Conservation (phyloP, 53 echinoderm and acorn worm genomes). For the Stichopus horrens region DNA sequence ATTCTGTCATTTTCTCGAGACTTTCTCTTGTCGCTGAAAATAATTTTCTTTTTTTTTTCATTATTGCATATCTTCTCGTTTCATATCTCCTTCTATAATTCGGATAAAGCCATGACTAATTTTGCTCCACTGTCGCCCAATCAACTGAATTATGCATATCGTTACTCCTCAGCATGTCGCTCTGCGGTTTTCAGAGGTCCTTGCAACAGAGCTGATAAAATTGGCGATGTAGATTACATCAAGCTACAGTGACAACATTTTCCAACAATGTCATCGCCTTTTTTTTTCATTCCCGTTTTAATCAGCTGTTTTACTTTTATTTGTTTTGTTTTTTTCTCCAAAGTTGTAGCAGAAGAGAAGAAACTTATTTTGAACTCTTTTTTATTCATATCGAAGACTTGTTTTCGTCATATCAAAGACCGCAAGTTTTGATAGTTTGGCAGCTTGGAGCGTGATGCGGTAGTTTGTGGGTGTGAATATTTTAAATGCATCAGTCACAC, state of each 20-base stretch:
- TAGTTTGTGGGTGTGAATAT: not conserved
- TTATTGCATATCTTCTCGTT: not conserved
- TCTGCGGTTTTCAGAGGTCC: slow-evolving; percentile 5
- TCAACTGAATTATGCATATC: slow-evolving; percentile 40
- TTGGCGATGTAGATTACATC: not conserved
- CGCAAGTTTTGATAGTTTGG: too few relatives aligned
- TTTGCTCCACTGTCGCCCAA: slow-evolving; percentile 20
- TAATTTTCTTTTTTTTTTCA: not conserved
- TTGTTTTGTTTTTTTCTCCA: not conserved
- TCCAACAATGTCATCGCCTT: not conserved
- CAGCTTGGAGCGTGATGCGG: not conserved
- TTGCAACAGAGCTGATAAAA: not conserved
- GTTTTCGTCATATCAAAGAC: not conserved
- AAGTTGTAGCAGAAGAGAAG: not conserved
- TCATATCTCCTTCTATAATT: not conserved
- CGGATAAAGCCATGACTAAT: slow-evolving; percentile 13
- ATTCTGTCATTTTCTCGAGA: not conserved
- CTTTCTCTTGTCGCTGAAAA: too few relatives aligned
- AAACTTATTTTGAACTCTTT: not conserved
- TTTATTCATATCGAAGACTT: not conserved
- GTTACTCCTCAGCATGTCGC: slow-evolving; percentile 4
- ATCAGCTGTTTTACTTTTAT: not conserved
- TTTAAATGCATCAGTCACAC: not conserved
- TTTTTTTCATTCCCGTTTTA: not conserved
- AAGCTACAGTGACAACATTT: not conserved